A percentile compares a stretch with the other conserved stretches of the same genome.
phyloP scores from a whole-genome alignment of 1,140 invertebrate species.

The Carposina sasakii region DNA sequence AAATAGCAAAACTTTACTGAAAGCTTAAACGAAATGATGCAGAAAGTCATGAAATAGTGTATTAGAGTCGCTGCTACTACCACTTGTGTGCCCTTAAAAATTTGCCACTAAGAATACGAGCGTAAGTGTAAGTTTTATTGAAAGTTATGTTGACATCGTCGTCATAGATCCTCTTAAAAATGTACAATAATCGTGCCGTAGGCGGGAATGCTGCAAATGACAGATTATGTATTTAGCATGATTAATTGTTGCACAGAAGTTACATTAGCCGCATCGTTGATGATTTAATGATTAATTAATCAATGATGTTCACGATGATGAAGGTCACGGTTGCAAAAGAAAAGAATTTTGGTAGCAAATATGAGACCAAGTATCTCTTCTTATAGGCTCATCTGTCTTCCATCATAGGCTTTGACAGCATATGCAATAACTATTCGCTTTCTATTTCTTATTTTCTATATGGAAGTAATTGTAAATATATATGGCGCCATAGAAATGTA shows the following conservation, averaged over 20 bases:
- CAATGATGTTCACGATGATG: too few species aligned
- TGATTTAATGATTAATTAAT: too few species aligned
- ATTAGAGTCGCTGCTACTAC: neutral
- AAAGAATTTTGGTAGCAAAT: too few species aligned
- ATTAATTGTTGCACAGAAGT: constrained; percentile 46
- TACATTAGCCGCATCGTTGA: constrained; percentile 22
- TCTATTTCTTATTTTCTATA: neutral
- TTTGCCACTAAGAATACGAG: too few species aligned
- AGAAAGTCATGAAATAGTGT: neutral
- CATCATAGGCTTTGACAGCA: too few species aligned
- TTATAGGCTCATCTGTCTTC: too few species aligned
- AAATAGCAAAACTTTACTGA: neutral
- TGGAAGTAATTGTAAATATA: neutral
- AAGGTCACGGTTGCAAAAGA: too few species aligned
- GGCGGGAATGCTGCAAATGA: constrained; percentile 45
- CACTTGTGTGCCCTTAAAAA: neutral
- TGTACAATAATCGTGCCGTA: too few species aligned
- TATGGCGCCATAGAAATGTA: neutral
- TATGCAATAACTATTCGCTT: neutral
- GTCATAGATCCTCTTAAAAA: too few species aligned
- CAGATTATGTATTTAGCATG: constrained; percentile 65
- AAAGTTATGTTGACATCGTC: too few species aligned
- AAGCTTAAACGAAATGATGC: neutral
- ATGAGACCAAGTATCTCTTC: too few species aligned
- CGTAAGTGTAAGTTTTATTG: too few species aligned